These are phyloP conservation scores for Tridacna crocea DNA, from an alignment of 2,888 invertebrate genomes.

Conservation along the genomic window DNA sequence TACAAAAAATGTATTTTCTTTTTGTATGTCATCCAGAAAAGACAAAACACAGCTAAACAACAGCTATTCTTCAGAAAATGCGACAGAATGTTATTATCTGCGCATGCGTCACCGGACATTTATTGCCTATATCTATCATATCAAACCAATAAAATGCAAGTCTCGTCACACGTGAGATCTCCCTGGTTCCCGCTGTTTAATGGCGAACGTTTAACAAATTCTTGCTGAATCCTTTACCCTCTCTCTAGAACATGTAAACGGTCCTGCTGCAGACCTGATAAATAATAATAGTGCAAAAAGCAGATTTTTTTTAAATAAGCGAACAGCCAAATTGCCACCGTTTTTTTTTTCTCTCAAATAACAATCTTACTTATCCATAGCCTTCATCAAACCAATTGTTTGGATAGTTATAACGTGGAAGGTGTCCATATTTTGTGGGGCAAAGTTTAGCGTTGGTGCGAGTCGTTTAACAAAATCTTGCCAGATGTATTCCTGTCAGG, in stretches of 20 bases:
- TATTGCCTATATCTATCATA: slow-evolving; percentile 21
- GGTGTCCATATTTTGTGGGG: not conserved
- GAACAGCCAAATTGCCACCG: too few species aligned
- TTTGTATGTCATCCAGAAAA: too few species aligned
- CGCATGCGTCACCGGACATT: slow-evolving; percentile 25
- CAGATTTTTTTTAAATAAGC: too few species aligned
- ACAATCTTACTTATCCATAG: too few species aligned
- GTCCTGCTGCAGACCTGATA: too few species aligned
- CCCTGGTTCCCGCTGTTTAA: slow-evolving; percentile 6
- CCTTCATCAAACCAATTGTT: too few species aligned
- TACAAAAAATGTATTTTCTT: too few species aligned
- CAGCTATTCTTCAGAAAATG: not conserved
- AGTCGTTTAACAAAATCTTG: slow-evolving; percentile 34
- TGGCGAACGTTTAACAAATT: slow-evolving; percentile 25
- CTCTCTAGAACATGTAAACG: not conserved
- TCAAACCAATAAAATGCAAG: slow-evolving; percentile 4
- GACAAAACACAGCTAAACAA: not conserved
- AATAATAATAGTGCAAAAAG: too few species aligned
- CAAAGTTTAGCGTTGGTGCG: not conserved
- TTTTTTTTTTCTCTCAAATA: too few species aligned
- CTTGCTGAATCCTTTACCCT: slow-evolving; percentile 31
- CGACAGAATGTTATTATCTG: slow-evolving; percentile 1
- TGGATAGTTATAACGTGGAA: too few species aligned
- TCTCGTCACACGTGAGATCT: slow-evolving; percentile 7
- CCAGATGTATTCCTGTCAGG: slow-evolving; percentile 39